Evolutionary conservation across 2,797 vertebrate genomes (phyloP).

Genomic region (Micromesistius poutassou): DNA sequence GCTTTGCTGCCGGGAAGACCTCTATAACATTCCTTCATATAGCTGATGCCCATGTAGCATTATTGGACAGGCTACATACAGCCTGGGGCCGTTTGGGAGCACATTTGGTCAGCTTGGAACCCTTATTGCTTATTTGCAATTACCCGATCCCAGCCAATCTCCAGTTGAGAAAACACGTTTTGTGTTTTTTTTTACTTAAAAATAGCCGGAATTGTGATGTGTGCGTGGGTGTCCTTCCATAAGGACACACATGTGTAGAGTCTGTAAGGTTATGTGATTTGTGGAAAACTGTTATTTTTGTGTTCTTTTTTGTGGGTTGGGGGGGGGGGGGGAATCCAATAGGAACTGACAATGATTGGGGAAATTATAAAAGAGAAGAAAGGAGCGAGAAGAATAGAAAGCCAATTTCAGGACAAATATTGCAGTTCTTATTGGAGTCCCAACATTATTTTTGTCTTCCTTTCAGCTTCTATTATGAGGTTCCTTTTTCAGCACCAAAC

Average conservation of each 20-base stretch:
- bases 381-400: constrained; percentile 3
- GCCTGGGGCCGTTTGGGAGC: constrained; percentile 9
- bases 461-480: constrained; percentile 38
- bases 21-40: constrained; percentile 23
- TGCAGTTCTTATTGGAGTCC: constrained; percentile 29
- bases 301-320: not conserved
- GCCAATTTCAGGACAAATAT: constrained; percentile 18
- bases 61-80: constrained; percentile 23
- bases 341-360: constrained; percentile 1
- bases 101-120: constrained; percentile 16
- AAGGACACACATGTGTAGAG: not conserved
- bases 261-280: not conserved
- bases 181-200: not conserved
- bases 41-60: constrained; percentile 32
- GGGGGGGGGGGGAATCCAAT: not conserved
- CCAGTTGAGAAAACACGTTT: constrained; percentile 1
- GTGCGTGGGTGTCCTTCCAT: not conserved
- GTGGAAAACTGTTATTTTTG: not conserved
- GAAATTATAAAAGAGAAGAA: constrained; percentile 11
- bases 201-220: not conserved
- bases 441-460: constrained; percentile 36
- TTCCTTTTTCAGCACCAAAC: constrained; percentile 40
- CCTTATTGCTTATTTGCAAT: constrained; percentile 19
- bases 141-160: constrained; percentile 7
- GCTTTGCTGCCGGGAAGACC: constrained; percentile 29